Conservation (phyloP, 2,888 invertebrate genomes). For the Zeuzera pyrina region DNA sequence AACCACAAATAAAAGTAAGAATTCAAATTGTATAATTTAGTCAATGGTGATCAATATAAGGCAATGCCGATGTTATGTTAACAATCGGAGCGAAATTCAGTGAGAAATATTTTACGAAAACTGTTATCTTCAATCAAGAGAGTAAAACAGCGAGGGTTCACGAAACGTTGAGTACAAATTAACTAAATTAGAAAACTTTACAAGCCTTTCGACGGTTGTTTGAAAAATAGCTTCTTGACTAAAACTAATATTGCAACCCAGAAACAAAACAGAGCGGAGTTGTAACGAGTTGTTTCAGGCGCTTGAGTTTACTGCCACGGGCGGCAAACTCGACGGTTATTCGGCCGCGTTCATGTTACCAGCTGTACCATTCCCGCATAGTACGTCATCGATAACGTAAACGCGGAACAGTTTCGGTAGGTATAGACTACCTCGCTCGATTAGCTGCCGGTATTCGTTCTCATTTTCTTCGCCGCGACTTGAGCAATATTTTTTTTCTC, state of each 20-base stretch:
- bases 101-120: constrained; percentile 35
- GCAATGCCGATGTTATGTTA: constrained; percentile 43
- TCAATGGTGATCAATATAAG: no score
- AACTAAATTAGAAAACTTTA: constrained; percentile 69
- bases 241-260: constrained; percentile 67
- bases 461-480: constrained; percentile 58
- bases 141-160: constrained; percentile 30
- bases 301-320: constrained; percentile 55
- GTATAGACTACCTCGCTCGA: constrained; percentile 52
- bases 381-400: constrained; percentile 51
- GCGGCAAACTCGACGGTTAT: constrained; percentile 28
- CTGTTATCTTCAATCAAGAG: constrained; percentile 39
- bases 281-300: constrained; percentile 66
- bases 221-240: constrained; percentile 70
- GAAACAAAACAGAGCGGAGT: constrained; percentile 62
- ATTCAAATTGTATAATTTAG: no score
- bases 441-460: constrained; percentile 58
- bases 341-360: constrained; percentile 38
- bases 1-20: no score
- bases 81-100: constrained; percentile 29
- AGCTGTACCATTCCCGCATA: constrained; percentile 29
- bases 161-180: constrained; percentile 55
- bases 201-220: constrained; percentile 56
- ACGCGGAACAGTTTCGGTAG: constrained; percentile 53
- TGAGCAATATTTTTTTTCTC: constrained; percentile 54